These are phyloP conservation scores for Stramonita haemastoma DNA, from an alignment of 2,888 invertebrate species.

Conservation along the genomic window DNA sequence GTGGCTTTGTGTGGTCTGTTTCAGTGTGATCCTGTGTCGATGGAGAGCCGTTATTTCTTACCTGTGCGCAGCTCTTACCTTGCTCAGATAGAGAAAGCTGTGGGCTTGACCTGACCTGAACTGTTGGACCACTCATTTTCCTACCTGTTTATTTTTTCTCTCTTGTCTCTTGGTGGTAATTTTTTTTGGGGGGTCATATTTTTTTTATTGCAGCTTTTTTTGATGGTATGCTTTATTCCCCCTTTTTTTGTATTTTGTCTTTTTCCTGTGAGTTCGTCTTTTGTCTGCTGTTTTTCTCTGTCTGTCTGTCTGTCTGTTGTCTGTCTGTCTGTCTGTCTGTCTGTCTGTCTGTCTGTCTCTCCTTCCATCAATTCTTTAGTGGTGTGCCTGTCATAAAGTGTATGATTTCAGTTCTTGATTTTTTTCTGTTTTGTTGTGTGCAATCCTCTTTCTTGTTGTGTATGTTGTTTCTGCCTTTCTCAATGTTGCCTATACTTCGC, in stretches of 20 bases:
- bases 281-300: too few relatives aligned
- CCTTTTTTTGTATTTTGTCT: too few relatives aligned
- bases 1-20: constrained; percentile 22
- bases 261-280: too few relatives aligned
- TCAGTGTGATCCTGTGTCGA: constrained; percentile 72
- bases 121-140: neutral
- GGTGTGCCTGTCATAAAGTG: neutral
- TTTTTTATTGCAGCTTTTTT: too few relatives aligned
- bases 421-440: neutral
- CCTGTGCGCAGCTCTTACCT: constrained; percentile 72
- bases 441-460: neutral
- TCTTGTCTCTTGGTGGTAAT: too few relatives aligned
- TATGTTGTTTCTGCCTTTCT: neutral
- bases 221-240: too few relatives aligned
- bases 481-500: neutral
- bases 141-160: too few relatives aligned
- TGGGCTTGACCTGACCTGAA: constrained; percentile 58
- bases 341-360: neutral
- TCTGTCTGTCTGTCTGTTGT: neutral
- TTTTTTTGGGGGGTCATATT: too few relatives aligned
- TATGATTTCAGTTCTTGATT: neutral
- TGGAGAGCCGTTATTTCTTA: constrained; percentile 68
- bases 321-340: neutral
- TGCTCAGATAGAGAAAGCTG: constrained; percentile 70
- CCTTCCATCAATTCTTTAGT: neutral